phyloP scores from a whole-genome alignment of 92 coral and sea anemone species.

The Heliopora coerulea region DNA sequence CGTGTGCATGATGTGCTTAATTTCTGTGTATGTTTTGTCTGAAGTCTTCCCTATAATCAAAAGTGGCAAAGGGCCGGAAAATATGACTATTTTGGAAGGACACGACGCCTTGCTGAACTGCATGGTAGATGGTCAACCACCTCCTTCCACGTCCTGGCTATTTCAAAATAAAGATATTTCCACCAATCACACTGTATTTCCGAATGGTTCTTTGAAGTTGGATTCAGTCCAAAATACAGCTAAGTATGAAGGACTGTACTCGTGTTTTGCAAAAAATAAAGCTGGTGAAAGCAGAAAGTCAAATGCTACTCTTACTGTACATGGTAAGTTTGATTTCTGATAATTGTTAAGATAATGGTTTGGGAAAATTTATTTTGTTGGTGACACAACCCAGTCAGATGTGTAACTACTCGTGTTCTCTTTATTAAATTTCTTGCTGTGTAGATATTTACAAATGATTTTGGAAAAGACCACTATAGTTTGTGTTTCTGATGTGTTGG shows the following conservation, averaged over 20 bases:
- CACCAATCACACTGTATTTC: constrained; percentile 13
- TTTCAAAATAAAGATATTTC: constrained; percentile 13
- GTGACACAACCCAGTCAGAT: not conserved
- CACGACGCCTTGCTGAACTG: constrained; percentile 30
- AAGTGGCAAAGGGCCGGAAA: constrained; percentile 15
- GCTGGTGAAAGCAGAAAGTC: constrained; percentile 43
- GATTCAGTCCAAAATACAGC: constrained; percentile 34
- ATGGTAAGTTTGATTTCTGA: constrained; percentile 9
- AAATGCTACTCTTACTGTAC: constrained; percentile 9
- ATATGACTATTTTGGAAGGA: constrained; percentile 32
- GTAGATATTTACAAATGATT: too few species aligned
- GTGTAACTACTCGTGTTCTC: not conserved
- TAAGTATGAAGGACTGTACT: constrained; percentile 43
- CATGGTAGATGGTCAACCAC: constrained; percentile 39
- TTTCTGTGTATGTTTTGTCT: not conserved
- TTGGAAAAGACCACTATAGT: too few species aligned
- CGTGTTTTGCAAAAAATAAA: constrained; percentile 48
- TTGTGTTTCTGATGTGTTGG: too few species aligned
- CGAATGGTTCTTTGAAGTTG: constrained; percentile 26
- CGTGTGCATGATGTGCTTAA: too few species aligned
- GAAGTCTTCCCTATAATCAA: constrained; percentile 16
- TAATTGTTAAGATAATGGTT: not conserved
- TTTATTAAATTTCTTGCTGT: too few species aligned
- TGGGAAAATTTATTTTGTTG: not conserved
- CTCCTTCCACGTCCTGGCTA: constrained; percentile 38